Base-by-base conservation (phyloP, 1,140 invertebrate species). In the Stegodyphus dumicola region DNA sequence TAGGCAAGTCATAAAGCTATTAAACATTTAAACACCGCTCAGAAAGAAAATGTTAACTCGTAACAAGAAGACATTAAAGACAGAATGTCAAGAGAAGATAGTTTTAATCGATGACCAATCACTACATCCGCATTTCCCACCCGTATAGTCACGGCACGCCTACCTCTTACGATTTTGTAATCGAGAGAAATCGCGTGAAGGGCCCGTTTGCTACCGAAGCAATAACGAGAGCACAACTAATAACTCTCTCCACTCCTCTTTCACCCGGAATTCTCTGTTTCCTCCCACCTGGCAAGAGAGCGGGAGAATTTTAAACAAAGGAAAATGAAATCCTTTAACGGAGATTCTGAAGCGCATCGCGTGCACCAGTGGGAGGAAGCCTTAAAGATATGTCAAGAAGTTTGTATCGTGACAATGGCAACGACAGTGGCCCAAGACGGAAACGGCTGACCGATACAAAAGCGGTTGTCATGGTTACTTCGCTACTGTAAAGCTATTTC, bases 311-410 rank as follows among this genome's bases (percentile, higher is more conserved):
- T 33, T 33, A 33, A 33, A 33, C 33, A 33, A 33, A 33, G 33
- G 33, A 49, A 77, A 77, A 66, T 77, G 76, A 77, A 77, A 66
- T 66, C 66, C 76, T 77, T 77, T 65, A 77, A 75, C 73, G 60
- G 54, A 66, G 56, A 77, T 65, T 65, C 54, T 64, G 18, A 54
- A 33, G 33, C 33, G 49, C 17, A 6, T 66, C 49, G 76, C 76
- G 76, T 77, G 76, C 56, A 49, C 76, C 64, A 77, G 66, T 77
- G 76, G 66, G 76, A 77, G 76, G 64, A 77, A 66, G 56, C 76
- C 60, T 65, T 77, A 10, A 51, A 65, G 76, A 77, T 52, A 77
- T 65, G 76, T 77, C 76, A 66, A 77, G 76, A 77, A 66, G 48
- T 18, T 64, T 54, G 54, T 76, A 54, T 66, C 76, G 76, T 77